These are phyloP conservation scores for Xyrauchen texanus DNA, from an alignment of 2,113 vertebrate genomes.

Conservation along the genomic window DNA sequence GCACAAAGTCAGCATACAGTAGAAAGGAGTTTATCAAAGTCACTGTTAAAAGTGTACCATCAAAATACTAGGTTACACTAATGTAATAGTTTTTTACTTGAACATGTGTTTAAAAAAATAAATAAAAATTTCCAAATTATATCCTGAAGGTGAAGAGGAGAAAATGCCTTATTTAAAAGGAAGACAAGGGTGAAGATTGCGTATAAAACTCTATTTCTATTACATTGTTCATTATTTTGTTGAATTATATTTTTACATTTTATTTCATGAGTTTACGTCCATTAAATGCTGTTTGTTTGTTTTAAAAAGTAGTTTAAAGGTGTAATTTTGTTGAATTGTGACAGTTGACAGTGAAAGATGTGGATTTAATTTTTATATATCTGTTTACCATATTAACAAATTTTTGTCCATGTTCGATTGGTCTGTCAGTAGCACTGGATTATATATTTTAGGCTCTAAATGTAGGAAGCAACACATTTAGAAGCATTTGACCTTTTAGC, in stretches of 20 bases:
- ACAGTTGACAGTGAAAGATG: background rate
- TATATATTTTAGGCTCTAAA: background rate
- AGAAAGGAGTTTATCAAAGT: slow-evolving; percentile 92
- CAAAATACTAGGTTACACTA: background rate
- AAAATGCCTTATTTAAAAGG: slow-evolving; percentile 10
- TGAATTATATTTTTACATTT: background rate
- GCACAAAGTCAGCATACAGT: no score
- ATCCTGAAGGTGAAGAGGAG: slow-evolving; percentile 10
- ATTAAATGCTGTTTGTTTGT: no score
- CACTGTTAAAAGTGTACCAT: slow-evolving; percentile 84
- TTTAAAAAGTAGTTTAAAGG: background rate
- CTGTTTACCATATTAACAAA: background rate
- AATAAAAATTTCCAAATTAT: background rate
- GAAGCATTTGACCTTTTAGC: background rate
- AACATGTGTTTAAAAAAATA: no score
- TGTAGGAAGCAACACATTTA: background rate
- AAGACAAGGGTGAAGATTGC: background rate
- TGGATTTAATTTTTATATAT: background rate
- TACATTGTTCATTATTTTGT: background rate
- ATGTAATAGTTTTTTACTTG: background rate
- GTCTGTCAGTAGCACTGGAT: background rate
- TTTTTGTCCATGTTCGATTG: background rate
- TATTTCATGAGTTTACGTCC: no score
- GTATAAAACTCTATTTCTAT: background rate
- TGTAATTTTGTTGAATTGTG: background rate